These are phyloP conservation scores for Cremastobaeus sp. DNA, from an alignment of 2,888 invertebrate species.

Conservation along the genomic window DNA sequence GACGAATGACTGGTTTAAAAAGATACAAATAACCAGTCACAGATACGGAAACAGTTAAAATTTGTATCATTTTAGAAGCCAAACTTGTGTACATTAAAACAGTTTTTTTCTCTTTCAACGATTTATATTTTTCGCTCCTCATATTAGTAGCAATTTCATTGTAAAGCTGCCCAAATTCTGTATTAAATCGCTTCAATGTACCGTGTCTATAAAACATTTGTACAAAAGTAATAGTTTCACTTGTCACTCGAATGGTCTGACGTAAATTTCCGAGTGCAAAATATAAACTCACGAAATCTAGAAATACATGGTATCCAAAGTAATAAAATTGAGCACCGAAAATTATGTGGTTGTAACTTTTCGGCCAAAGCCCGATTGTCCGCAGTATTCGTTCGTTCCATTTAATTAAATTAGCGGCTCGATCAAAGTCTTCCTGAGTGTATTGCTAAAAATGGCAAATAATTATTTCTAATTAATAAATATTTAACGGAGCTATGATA, in stretches of 20 bases:
- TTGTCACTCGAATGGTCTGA: constrained; percentile 6
- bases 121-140: neutral
- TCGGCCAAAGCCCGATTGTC: constrained; percentile 21
- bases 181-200: constrained; percentile 17
- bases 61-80: neutral
- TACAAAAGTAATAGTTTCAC: constrained; percentile 21
- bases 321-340: constrained; percentile 10
- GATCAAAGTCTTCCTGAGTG: constrained; percentile 10
- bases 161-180: constrained; percentile 17
- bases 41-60: neutral
- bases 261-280: constrained; percentile 20
- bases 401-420: constrained; percentile 6
- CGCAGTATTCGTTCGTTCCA: constrained; percentile 6
- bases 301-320: neutral
- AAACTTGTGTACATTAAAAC: constrained; percentile 8
- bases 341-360: neutral
- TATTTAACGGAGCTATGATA: neutral
- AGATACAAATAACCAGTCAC: constrained; percentile 3
- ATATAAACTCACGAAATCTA: constrained; percentile 17
- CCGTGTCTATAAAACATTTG: constrained; percentile 21
- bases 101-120: neutral
- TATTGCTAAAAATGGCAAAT: neutral
- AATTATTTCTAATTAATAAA: neutral
- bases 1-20: constrained; percentile 21
- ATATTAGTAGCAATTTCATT: constrained; percentile 8